Conservation (phyloP, 2,113 vertebrate genomes). For the Ovibos moschatus region DNA sequence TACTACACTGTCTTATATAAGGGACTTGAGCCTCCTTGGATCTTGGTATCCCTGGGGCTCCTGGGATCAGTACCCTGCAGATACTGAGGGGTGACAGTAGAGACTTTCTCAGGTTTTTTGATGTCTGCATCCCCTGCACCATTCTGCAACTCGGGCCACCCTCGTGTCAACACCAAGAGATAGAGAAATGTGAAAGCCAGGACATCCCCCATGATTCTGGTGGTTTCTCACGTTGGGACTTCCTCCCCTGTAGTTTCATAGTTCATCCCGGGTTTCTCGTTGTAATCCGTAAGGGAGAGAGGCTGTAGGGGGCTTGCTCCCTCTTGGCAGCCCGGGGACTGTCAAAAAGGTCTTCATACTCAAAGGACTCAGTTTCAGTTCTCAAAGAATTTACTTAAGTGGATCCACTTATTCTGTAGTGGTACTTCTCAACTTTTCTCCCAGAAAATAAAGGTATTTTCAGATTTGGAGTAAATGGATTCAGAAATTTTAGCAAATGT, state of each 20-base stretch:
- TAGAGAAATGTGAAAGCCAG: neutral
- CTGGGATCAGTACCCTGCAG: neutral
- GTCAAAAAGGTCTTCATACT: neutral
- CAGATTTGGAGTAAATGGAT: neutral
- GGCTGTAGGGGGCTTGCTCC: neutral
- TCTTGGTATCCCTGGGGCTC: neutral
- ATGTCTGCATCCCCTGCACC: rapidly evolving
- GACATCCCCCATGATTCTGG: neutral
- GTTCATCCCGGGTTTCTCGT: neutral
- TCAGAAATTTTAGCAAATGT: neutral
- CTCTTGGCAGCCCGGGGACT: neutral
- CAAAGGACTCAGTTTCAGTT: neutral
- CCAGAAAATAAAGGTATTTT: neutral
- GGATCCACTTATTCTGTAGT: neutral
- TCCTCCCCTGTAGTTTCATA: neutral
- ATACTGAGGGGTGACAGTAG: neutral
- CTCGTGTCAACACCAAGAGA: neutral
- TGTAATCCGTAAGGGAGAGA: neutral
- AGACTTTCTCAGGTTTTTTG: neutral
- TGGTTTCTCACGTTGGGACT: neutral
- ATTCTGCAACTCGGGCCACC: neutral
- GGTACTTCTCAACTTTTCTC: neutral
- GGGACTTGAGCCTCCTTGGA: neutral
- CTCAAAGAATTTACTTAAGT: neutral
- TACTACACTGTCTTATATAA: neutral